A percentile compares a stretch with the other conserved stretches of the same genome.
These are phyloP conservation scores for Thymelicus acteon DNA, from an alignment of 2,888 invertebrate genomes.

Conservation along the genomic window DNA sequence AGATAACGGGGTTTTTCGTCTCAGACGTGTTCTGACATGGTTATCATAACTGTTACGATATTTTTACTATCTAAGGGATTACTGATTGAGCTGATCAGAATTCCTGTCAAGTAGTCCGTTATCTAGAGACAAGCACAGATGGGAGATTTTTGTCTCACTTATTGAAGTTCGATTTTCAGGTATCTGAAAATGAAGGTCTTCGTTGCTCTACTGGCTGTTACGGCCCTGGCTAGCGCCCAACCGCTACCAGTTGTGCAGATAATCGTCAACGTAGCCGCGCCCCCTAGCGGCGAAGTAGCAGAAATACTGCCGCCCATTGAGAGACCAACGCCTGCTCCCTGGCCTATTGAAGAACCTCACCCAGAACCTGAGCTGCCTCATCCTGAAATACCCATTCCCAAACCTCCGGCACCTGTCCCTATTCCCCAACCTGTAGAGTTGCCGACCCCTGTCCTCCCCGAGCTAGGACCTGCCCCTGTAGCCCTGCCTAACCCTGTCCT, in stretches of 20 bases:
- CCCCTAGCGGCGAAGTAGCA: conserved; percentile 41
- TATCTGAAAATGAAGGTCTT: conserved; percentile 56
- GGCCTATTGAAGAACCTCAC: conserved; percentile 29
- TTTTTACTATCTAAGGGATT: no score
- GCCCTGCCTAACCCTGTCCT: conserved; percentile 36
- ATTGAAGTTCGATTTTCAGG: neutral
- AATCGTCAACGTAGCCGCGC: conserved; percentile 60
- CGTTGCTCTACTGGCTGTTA: conserved; percentile 55
- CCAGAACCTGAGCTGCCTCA: conserved; percentile 28
- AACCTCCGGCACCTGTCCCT: conserved; percentile 36
- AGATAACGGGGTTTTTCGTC: no score
- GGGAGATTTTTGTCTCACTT: no score
- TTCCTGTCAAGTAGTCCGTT: no score
- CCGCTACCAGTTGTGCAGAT: conserved; percentile 60
- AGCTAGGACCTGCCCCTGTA: conserved; percentile 31
- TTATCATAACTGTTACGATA: no score
- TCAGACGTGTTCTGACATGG: no score
- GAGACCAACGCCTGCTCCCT: conserved; percentile 27
- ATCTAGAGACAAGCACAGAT: no score
- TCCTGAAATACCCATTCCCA: conserved; percentile 10
- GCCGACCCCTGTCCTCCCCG: conserved; percentile 38
- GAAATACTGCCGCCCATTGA: neutral
- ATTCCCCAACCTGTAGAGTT: conserved; percentile 36
- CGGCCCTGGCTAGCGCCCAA: conserved; percentile 59
- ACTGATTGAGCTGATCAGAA: no score